Evolutionary conservation across 2,113 vertebrate genomes (phyloP).

Genomic region (Percina caprodes): DNA sequence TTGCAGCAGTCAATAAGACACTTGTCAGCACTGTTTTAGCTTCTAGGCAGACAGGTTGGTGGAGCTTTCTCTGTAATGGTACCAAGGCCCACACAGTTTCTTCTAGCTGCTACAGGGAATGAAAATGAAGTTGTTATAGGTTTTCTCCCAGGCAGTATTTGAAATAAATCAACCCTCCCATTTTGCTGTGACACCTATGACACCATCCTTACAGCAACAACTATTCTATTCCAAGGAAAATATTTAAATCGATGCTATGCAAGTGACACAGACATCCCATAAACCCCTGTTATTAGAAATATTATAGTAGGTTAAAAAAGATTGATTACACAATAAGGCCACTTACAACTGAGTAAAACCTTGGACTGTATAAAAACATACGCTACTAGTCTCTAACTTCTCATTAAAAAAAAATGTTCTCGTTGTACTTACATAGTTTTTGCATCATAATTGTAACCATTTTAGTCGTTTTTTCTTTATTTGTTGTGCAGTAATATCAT

Average conservation of each 20-base stretch:
- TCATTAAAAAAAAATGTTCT: not conserved
- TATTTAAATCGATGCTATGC: not conserved
- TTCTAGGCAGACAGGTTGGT: conserved; percentile 34
- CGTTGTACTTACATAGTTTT: not conserved
- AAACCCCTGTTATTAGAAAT: not conserved
- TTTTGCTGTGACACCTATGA: not conserved
- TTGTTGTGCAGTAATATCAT: not conserved
- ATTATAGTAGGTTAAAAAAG: not conserved
- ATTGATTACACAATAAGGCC: not conserved
- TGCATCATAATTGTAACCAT: not conserved
- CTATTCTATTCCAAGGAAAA: not conserved
- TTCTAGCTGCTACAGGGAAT: conserved; percentile 28
- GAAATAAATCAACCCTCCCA: not conserved
- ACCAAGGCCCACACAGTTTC: conserved; percentile 34
- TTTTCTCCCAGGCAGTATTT: not conserved
- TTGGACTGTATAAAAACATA: not conserved
- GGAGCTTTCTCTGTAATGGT: conserved; percentile 40
- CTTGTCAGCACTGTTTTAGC: conserved; percentile 30
- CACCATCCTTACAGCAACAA: not conserved
- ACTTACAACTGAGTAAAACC: not conserved
- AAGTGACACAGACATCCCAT: not conserved
- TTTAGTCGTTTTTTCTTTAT: not conserved
- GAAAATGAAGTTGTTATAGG: conserved; percentile 24
- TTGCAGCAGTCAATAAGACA: conserved; percentile 36
- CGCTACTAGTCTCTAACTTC: not conserved